Base-by-base conservation (phyloP, 2,113 vertebrate species). In the Catharus fuscescens region DNA sequence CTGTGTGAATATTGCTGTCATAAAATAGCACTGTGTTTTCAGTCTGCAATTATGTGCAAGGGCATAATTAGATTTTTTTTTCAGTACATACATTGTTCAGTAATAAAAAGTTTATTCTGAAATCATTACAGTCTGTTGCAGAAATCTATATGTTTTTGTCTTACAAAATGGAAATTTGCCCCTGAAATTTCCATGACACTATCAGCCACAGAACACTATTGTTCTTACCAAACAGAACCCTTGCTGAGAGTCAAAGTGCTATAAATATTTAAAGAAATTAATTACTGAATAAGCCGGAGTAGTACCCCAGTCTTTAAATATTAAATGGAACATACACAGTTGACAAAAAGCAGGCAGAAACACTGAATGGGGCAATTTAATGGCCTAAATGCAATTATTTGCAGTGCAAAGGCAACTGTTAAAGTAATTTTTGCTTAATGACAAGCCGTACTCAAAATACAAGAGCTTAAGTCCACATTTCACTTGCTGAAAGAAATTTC, bases 221-320 rank as follows among this genome's bases (percentile, higher is more conserved):
- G 78, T 96, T 96, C 95, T 87, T 93, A 76, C 95, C 80, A 56
- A 90, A 69, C 48, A 88, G 79, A 91, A 44, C 45, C 69, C 56
- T 94, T 92, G 73, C 90, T 93, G 73, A 91, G 80, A 92, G 79
- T 83, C 57, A 24, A 77, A 95, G 61, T 40, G 42, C 89, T 96
- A 97, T 97, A 94, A 97, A 97, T 98, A 97, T 97, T 98, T 97
- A 57, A 96, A 94, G 88, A 79, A 90, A 89, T 56, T 17, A 91
- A 96, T 96, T 95, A 93, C 69, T 83, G 50, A 96, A 67, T 40
- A 72, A 91, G 83, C 57, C 71, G 90, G 83, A 57, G 45, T 76
- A 65, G 78, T 21, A 16, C 60, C 74, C 32, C 40, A 36, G 56
- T 79, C 94, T 93, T 90, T 92, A 93, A 92, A 89, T 74, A 81